phyloP scores from a whole-genome alignment of 2,113 vertebrate genomes.

The Macrotus californicus region DNA sequence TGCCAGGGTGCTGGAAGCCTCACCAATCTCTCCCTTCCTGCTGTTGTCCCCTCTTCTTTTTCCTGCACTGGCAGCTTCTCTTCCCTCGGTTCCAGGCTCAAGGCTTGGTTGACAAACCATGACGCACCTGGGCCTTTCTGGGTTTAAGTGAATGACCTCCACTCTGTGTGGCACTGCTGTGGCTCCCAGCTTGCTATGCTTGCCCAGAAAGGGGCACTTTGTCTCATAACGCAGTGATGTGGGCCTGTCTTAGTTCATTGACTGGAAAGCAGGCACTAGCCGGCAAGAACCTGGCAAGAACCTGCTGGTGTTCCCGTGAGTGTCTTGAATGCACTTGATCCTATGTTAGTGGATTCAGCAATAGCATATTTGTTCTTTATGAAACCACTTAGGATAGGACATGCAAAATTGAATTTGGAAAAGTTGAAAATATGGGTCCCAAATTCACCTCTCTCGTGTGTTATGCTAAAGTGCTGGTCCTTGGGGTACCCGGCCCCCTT shows the following conservation, averaged over 20 bases:
- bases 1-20: no score
- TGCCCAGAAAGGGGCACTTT: neutral
- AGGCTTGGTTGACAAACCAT: neutral
- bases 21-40: accelerated
- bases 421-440: neutral
- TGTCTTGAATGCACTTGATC: no score
- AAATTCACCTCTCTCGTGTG: neutral
- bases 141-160: neutral
- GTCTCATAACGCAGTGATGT: neutral
- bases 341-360: neutral
- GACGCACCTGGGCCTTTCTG: no score
- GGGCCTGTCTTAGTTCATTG: neutral
- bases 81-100: neutral
- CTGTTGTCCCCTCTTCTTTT: accelerated
- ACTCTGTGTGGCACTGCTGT: no score
- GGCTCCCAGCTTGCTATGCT: neutral
- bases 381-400: neutral
- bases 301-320: neutral
- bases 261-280: neutral
- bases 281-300: neutral
- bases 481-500: neutral
- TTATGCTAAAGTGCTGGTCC: neutral
- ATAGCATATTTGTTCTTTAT: neutral
- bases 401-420: neutral
- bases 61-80: accelerated